Evolutionary conservation across 1,140 invertebrate genomes (phyloP), one percentile per base, ranked within the genome.

Genomic region (Diachasmimorpha longicaudata): DNA sequence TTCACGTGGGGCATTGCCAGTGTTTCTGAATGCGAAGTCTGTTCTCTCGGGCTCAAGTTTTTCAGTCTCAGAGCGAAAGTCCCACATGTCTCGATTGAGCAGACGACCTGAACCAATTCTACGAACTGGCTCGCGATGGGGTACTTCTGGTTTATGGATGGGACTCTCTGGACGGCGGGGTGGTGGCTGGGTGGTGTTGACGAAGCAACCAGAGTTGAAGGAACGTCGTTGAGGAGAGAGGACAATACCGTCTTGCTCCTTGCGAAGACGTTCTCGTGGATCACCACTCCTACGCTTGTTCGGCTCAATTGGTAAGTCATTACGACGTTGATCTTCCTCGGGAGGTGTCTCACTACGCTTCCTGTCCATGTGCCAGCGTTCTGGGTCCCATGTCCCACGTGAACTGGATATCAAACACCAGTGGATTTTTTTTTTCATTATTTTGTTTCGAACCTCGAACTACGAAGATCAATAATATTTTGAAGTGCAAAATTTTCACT

Each of bases 151-250:
- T 81, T 90, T 87, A 19, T 89, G 85, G 68, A 91, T 89, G 23
- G 91, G 91, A 71, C 87, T 92, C 72, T 88, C 91, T 55, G 89
- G 88, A 77, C 88, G 88, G 82, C 86, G 89, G 73, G 81, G 85
- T 75, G 88, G 81, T 39, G 88, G 83, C 21, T 91, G 89, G 81
- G 84, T 77, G 78, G 88, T 68, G 84, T 90, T 90, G 31, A 93
- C 93, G 76, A 91, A 93, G 87, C 95, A 96, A 67, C 95, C 95
- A 13, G 94, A 94, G 78, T 94, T 95, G 90, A 96, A 96, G 84
- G 93, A 95, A 48, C 93, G 91, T 8, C 95, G 90, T 83, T 96
- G 95, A 52, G 95, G 95, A 83, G 94, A 95, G 69, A 96, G 86
- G 58, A 96, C 93, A 77, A 96, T 96, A 16, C 93, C 93, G 85